These are phyloP conservation scores for Mythimna loreyi DNA, from an alignment of 2,888 invertebrate genomes.

Conservation along the genomic window DNA sequence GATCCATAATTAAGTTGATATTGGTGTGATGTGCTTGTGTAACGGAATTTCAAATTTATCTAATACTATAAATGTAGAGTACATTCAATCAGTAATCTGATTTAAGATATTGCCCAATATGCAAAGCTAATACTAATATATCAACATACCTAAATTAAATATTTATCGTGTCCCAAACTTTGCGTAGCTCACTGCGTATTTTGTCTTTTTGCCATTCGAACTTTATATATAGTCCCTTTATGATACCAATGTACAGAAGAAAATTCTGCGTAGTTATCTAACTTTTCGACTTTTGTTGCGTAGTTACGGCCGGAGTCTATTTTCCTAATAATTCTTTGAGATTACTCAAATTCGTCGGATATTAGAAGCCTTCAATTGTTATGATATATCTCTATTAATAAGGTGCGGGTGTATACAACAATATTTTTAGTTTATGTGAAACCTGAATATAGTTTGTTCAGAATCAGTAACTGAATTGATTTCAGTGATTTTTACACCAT, in stretches of 20 bases:
- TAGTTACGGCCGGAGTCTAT: conserved; percentile 27
- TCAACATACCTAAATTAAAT: conserved; percentile 30
- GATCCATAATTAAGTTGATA: conserved; percentile 45
- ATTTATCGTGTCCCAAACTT: conserved; percentile 45
- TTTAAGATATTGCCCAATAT: not conserved
- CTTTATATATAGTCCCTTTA: conserved; percentile 46
- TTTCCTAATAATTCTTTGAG: conserved; percentile 51
- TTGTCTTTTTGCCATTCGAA: conserved; percentile 37
- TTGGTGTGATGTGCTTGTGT: conserved; percentile 28
- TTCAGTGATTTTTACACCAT: no score
- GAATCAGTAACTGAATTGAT: no score
- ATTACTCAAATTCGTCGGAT: conserved; percentile 44
- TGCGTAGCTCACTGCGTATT: conserved; percentile 17
- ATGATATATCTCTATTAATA: conserved; percentile 27
- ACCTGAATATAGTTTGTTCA: no score
- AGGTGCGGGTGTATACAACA: not conserved
- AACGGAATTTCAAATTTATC: conserved; percentile 45
- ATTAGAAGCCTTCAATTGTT: conserved; percentile 38
- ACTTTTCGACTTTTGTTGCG: conserved; percentile 47
- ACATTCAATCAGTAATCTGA: conserved; percentile 7
- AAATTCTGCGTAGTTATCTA: conserved; percentile 42
- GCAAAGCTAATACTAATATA: conserved; percentile 5
- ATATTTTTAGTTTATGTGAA: no score
- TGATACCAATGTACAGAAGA: conserved; percentile 30
- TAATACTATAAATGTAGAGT: no score